Base-by-base conservation (phyloP, 2,797 vertebrate genomes). In the Halcyon smyrnensis region DNA sequence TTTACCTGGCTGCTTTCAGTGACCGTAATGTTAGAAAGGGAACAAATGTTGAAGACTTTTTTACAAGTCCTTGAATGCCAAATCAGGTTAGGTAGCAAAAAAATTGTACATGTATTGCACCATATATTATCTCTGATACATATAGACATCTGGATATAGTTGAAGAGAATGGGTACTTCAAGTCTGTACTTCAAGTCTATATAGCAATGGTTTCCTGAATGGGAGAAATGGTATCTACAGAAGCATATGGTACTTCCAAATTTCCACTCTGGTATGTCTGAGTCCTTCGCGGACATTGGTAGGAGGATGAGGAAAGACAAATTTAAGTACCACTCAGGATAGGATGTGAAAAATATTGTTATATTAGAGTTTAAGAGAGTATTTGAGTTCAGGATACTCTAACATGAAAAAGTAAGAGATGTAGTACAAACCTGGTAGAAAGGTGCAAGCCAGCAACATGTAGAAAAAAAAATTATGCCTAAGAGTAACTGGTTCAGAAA, bases 401-500 rank as follows among this genome's bases (percentile, higher is more conserved):
- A 88, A 75, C 16, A 69, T 23, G 30, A 75, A 82, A 76, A 90
- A 46, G 41, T 70, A 84, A 46, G 57, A 83, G 9, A 59, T 59
- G n/a, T 32, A 17, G 18, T 62, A 43, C 7, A 80, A 89, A 91
- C 7, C 18, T 74, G 15, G 7, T 34, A 69, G 32, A 90, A 95
- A 90, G 8, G 21, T 87, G 67, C 89, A 75, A 90, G 15, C 6
- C 39, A 63, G 41, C 27, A 95, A 86, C 62, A 95, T n/a, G 51
- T 83, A 45, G 75, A 90, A 17, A 96, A 93, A 93, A 51, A 45
- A 45, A 78, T 75, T 82, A 74, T 96, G 77, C 96, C 65, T 76
- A 62, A 91, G 90, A 63, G 43, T 60, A 97, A 78, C 37, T 46
- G 85, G 37, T 77, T 84, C 57, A 87, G 93, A 97, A 91, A 57